phyloP scores from a whole-genome alignment of 1,140 invertebrate genomes.

The Thaumatotibia leucotreta region DNA sequence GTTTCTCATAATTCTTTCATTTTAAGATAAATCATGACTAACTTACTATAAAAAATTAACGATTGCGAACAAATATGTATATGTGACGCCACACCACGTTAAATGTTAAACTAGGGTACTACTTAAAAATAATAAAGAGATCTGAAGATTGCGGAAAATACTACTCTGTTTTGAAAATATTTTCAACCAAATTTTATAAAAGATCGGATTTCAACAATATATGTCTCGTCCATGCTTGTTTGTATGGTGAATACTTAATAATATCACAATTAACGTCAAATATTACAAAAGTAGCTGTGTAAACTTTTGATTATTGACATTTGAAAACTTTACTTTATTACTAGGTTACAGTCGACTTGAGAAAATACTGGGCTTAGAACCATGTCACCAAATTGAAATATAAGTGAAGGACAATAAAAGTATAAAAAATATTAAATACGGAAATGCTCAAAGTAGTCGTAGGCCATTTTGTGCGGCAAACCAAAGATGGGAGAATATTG shows the following conservation, averaged over 20 bases:
- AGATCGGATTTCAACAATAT: background rate
- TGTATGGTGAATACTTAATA: background rate
- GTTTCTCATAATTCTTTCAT: too few species aligned
- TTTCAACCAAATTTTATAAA: background rate
- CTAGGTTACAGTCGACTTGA: background rate
- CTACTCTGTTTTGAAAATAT: background rate
- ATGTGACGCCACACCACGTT: background rate
- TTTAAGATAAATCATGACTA: too few species aligned
- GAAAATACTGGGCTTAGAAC: background rate
- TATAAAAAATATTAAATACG: background rate
- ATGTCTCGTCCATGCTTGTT: background rate
- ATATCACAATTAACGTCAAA: background rate
- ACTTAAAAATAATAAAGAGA: background rate
- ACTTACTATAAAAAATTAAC: too few species aligned
- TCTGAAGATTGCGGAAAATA: background rate
- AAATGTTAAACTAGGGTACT: background rate
- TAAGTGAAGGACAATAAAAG: background rate
- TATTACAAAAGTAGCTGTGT: background rate
- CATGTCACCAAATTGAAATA: too few species aligned
- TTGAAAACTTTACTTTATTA: background rate
- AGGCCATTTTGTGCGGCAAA: background rate
- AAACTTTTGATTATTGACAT: background rate
- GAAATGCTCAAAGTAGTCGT: background rate
- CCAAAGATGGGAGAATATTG: background rate
- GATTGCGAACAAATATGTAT: background rate